Conservation (phyloP, 2,797 vertebrate species). For the Brachyrhaphis roseni region DNA sequence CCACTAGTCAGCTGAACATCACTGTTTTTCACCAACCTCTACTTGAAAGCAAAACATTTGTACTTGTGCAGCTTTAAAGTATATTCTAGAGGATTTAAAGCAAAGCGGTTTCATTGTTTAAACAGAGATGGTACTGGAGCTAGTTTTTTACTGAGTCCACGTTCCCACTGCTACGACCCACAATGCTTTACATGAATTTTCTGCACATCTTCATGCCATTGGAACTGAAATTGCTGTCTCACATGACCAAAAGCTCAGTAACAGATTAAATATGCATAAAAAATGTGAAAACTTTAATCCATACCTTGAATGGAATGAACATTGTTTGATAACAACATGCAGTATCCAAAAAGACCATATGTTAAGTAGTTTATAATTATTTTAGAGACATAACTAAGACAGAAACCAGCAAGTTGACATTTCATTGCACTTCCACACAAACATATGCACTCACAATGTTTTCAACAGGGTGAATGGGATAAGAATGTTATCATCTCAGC, state of each 20-base stretch:
- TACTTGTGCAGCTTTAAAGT: not conserved
- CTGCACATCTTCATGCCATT: not conserved
- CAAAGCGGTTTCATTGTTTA: not conserved
- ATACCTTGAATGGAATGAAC: not conserved
- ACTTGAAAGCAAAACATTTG: not conserved
- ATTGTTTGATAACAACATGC: not conserved
- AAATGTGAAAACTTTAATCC: not conserved
- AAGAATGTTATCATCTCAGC: slow-evolving; percentile 43
- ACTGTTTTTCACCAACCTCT: not conserved
- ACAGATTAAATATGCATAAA: not conserved
- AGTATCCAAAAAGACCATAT: not conserved
- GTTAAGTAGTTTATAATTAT: slow-evolving; percentile 7
- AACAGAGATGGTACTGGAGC: not conserved
- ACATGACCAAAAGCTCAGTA: not conserved
- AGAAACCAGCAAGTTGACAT: slow-evolving; percentile 22
- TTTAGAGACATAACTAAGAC: slow-evolving; percentile 25
- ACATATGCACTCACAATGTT: not conserved
- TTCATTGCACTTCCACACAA: not conserved
- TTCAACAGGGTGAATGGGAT: slow-evolving; percentile 35
- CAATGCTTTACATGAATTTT: not conserved
- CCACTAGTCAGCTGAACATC: not conserved
- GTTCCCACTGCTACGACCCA: no score
- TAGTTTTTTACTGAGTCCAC: not conserved
- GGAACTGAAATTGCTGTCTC: not conserved
- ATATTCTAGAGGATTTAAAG: not conserved